Conservation (phyloP, 2,113 vertebrate genomes). For the Cariama cristata region DNA sequence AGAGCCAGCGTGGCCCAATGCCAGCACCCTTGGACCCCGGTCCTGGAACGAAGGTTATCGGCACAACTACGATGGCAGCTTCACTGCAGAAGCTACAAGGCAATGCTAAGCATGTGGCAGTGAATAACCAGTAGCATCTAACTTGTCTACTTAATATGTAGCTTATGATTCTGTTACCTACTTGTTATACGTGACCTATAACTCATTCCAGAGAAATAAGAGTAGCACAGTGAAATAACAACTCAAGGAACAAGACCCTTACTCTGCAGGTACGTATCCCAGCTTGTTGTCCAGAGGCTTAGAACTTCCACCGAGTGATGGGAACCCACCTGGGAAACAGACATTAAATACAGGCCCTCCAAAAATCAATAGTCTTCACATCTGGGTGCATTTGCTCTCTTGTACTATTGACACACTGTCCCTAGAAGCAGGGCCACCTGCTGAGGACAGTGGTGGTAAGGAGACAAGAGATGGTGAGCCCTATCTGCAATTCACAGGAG, state of each 20-base stretch:
- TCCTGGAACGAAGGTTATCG: rapidly evolving
- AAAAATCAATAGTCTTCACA: rapidly evolving
- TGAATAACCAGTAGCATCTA: not conserved
- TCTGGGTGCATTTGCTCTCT: not conserved
- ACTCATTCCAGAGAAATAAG: not conserved
- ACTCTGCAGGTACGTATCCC: conserved; percentile 75
- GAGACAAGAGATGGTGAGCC: not conserved
- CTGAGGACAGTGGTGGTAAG: rapidly evolving
- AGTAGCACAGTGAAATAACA: not conserved
- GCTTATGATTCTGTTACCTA: no score
- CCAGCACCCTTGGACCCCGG: not conserved
- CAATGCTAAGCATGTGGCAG: not conserved
- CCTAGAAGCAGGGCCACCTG: not conserved
- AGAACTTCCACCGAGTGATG: not conserved
- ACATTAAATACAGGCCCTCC: rapidly evolving
- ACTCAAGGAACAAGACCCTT: not conserved
- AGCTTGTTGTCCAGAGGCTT: conserved; percentile 58
- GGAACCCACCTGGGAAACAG: conserved; percentile 62
- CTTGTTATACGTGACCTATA: not conserved
- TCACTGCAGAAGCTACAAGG: not conserved
- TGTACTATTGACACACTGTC: rapidly evolving
- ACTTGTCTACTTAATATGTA: not conserved
- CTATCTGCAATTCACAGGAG: rapidly evolving
- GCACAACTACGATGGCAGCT: rapidly evolving
- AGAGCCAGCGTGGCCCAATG: not conserved